A percentile compares a stretch with the other conserved stretches of the same genome.
phyloP scores from a whole-genome alignment of 2,113 vertebrate genomes.

The Oreochromis spilurus region DNA sequence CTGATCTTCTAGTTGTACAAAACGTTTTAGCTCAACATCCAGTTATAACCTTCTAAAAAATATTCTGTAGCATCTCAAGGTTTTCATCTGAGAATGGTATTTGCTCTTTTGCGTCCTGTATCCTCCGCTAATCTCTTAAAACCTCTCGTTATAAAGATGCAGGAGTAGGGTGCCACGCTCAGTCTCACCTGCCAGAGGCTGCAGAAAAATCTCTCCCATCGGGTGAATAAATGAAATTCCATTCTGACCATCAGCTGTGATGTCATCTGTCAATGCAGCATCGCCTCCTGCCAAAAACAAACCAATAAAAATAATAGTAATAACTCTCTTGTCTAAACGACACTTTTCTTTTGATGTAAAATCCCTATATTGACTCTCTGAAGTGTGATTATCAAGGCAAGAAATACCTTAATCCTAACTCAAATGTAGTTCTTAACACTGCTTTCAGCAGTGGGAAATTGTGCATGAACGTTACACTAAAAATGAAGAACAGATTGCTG shows the following conservation, averaged over 20 bases:
- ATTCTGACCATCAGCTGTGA: constrained; percentile 81
- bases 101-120: neutral
- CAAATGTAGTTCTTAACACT: neutral
- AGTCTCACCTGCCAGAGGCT: constrained; percentile 83
- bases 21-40: neutral
- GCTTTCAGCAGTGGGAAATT: neutral
- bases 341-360: neutral
- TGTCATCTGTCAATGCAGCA: constrained; percentile 75
- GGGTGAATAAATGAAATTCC: constrained; percentile 86
- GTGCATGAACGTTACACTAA: neutral
- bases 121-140: neutral
- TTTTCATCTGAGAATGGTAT: neutral
- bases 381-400: neutral
- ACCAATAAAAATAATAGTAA: neutral
- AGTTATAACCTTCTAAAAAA: neutral
- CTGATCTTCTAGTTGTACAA: neutral
- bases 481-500: neutral
- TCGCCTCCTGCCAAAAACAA: constrained; percentile 75
- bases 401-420: neutral
- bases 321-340: neutral
- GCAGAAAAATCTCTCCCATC: constrained; percentile 84
- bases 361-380: neutral
- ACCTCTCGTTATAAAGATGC: neutral
- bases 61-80: neutral
- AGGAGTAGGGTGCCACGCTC: neutral